Conservation (phyloP, 2,113 vertebrate genomes). For the Dendropsophus ebraccatus region DNA sequence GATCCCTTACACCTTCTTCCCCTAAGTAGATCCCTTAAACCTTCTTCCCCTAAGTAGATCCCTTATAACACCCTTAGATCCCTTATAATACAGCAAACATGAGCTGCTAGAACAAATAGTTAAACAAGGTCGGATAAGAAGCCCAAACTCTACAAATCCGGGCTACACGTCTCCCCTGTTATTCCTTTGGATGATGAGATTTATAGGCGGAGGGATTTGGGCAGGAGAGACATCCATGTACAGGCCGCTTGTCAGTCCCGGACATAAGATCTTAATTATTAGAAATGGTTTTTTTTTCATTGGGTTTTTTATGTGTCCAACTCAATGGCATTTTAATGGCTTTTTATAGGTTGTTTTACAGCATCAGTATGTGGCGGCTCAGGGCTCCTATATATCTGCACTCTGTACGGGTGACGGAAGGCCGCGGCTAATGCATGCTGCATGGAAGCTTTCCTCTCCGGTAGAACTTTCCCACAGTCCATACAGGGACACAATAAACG, state of each 20-base stretch:
- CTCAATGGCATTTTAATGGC: constrained; percentile 84
- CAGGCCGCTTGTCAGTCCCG: constrained; percentile 69
- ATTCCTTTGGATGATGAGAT: constrained; percentile 64
- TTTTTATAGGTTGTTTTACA: constrained; percentile 81
- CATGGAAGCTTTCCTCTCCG: constrained; percentile 33
- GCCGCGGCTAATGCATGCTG: constrained; percentile 35
- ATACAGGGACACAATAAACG: constrained; percentile 37
- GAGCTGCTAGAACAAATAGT: background rate
- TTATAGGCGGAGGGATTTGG: constrained; percentile 65
- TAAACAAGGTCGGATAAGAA: constrained; percentile 14
- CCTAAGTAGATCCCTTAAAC: no score
- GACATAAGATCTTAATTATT: constrained; percentile 84
- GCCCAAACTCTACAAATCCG: background rate
- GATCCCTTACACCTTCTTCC: no score
- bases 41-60: no score
- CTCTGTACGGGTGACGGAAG: constrained; percentile 63
- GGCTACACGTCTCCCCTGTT: constrained; percentile 65
- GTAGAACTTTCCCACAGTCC: constrained; percentile 27
- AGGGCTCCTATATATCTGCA: constrained; percentile 73
- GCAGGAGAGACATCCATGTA: constrained; percentile 64
- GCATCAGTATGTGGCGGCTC: constrained; percentile 74
- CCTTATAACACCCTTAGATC: no score
- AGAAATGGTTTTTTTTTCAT: constrained; percentile 82
- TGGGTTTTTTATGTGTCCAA: constrained; percentile 73
- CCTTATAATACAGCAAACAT: no score